These are phyloP conservation scores for Drosophila cardini DNA, from an alignment of 1,140 invertebrate genomes.

Conservation along the genomic window DNA sequence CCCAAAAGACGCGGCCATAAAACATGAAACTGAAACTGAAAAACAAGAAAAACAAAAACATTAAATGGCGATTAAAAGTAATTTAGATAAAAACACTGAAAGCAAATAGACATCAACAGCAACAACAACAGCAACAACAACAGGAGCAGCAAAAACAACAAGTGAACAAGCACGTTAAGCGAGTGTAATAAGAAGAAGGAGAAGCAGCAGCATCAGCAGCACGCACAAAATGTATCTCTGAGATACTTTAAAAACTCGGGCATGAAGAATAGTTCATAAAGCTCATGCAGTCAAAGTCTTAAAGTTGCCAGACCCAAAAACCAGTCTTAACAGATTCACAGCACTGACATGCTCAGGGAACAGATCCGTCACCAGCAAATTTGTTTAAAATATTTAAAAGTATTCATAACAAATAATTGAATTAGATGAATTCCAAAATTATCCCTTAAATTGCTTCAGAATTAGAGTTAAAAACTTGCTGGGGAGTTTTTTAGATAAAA, in stretches of 20 bases:
- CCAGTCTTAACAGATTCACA: background rate
- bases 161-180: slow-evolving; percentile 15
- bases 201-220: slow-evolving; percentile 6
- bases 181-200: slow-evolving; percentile 4
- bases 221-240: slow-evolving; percentile 10
- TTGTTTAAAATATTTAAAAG: no score
- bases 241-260: background rate
- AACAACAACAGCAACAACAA: slow-evolving; percentile 24
- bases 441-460: no score
- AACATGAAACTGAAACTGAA: slow-evolving; percentile 55
- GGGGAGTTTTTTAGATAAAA: no score
- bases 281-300: background rate
- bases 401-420: no score
- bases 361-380: no score
- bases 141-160: background rate
- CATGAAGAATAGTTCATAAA: slow-evolving; percentile 3
- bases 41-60: slow-evolving; percentile 81
- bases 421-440: no score
- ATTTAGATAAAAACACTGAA: slow-evolving; percentile 77
- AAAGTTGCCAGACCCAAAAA: background rate
- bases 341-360: no score
- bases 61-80: slow-evolving; percentile 83
- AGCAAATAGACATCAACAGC: slow-evolving; percentile 44
- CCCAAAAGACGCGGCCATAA: slow-evolving; percentile 76
- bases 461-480: no score